Percentiles rank a stretch among this genome's conserved stretches.
These are phyloP conservation scores for Antheraea assamensis DNA, from an alignment of 2,888 invertebrate genomes.

Conservation along the genomic window DNA sequence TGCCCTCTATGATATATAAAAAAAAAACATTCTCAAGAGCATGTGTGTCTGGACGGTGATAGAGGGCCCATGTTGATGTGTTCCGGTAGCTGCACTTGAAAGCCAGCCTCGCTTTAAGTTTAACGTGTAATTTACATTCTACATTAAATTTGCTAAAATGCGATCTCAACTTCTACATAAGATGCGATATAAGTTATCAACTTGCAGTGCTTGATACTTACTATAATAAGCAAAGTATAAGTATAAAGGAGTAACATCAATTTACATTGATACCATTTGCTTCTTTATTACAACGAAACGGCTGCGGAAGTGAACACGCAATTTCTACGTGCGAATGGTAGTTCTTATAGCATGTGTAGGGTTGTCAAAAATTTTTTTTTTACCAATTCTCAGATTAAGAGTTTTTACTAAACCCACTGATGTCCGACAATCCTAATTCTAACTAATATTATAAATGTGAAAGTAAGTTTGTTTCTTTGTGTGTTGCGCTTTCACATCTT, in stretches of 20 bases:
- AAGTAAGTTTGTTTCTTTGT: too few relatives aligned
- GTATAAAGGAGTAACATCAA: not conserved
- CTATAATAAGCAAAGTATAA: not conserved
- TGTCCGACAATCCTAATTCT: too few relatives aligned
- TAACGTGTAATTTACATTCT: not conserved
- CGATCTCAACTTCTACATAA: not conserved
- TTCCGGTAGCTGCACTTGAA: too few relatives aligned
- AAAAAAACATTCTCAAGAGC: too few relatives aligned
- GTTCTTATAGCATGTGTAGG: not conserved
- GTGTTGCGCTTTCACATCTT: too few relatives aligned
- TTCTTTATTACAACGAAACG: slow-evolving; percentile 12
- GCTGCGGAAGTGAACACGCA: slow-evolving; percentile 19
- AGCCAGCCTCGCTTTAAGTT: too few relatives aligned
- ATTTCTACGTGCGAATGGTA: slow-evolving; percentile 9
- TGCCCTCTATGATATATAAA: too few relatives aligned
- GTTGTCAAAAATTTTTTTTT: not conserved
- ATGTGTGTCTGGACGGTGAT: too few relatives aligned
- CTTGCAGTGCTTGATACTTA: not conserved
- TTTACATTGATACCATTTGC: not conserved
- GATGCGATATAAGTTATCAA: not conserved
- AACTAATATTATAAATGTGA: too few relatives aligned
- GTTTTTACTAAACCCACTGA: too few relatives aligned
- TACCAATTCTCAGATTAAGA: too few relatives aligned
- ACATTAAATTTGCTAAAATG: not conserved
- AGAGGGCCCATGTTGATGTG: too few relatives aligned